Evolutionary conservation across 2,113 vertebrate species (phyloP).

Genomic region (Xiphophorus maculatus): DNA sequence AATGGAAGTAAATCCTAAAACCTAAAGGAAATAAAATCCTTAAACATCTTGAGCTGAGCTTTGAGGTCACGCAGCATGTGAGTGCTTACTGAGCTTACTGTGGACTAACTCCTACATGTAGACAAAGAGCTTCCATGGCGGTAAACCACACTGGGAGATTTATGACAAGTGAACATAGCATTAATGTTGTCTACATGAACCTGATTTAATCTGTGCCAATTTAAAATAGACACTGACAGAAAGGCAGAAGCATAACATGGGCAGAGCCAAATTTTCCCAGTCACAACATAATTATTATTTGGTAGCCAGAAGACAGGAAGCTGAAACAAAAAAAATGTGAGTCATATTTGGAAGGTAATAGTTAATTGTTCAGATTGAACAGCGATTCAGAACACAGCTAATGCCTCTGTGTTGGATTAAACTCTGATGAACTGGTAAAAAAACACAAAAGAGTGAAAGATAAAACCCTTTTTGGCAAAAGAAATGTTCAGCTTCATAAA

Average conservation of each 20-base stretch:
- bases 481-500: background rate
- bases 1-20: background rate
- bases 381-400: background rate
- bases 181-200: slow-evolving; percentile 37
- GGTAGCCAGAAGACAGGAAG: slow-evolving; percentile 32
- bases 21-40: background rate
- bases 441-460: slow-evolving; percentile 8
- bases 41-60: background rate
- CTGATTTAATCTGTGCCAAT: slow-evolving; percentile 20
- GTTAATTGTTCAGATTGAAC: slow-evolving; percentile 24
- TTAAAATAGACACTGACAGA: slow-evolving; percentile 40
- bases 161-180: slow-evolving; percentile 34
- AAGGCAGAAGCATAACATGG: slow-evolving; percentile 11
- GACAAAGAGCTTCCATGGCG: slow-evolving; percentile 26
- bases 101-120: slow-evolving; percentile 15
- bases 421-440: slow-evolving; percentile 17
- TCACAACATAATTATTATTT: slow-evolving; percentile 37
- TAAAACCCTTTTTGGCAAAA: slow-evolving; percentile 37
- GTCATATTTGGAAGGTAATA: slow-evolving; percentile 30
- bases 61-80: slow-evolving; percentile 13
- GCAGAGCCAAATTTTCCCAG: slow-evolving; percentile 31
- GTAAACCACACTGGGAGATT: slow-evolving; percentile 38
- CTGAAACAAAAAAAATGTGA: slow-evolving; percentile 43
- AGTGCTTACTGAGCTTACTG: slow-evolving; percentile 2
- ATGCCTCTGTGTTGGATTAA: slow-evolving; percentile 16